phyloP scores from a whole-genome alignment of 2,888 invertebrate genomes.

The Biston betularia region DNA sequence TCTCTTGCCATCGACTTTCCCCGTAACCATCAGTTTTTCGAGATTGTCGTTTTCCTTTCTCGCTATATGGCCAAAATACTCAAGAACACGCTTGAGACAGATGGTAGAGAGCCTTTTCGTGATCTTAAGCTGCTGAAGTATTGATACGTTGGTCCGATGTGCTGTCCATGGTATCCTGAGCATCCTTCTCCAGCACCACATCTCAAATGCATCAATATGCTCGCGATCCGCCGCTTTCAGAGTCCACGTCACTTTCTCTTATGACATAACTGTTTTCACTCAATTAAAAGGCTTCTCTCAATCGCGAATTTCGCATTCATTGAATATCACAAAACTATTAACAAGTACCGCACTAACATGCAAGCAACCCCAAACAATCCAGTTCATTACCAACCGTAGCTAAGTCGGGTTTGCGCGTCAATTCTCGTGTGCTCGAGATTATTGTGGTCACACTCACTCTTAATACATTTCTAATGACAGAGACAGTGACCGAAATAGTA shows the following conservation, averaged over 20 bases:
- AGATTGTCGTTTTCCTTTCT: too few species aligned
- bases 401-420: constrained; percentile 61
- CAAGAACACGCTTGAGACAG: too few species aligned
- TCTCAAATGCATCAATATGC: too few species aligned
- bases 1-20: too few species aligned
- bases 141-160: too few species aligned
- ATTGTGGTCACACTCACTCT: background rate
- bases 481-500: background rate
- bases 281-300: constrained; percentile 24
- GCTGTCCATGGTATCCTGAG: too few species aligned
- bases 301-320: constrained; percentile 30
- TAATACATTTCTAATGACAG: background rate
- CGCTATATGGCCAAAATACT: too few species aligned
- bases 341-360: constrained; percentile 38
- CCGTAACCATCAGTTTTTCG: too few species aligned
- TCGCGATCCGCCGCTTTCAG: too few species aligned
- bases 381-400: constrained; percentile 76
- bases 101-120: too few species aligned
- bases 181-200: too few species aligned
- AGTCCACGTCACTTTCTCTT: background rate
- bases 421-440: background rate
- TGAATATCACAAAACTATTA: constrained; percentile 35
- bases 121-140: too few species aligned
- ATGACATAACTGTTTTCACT: background rate
- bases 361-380: constrained; percentile 72